Evolutionary conservation across 2,797 vertebrate genomes (phyloP).

Genomic region (Parauchenoglanis punctatus): DNA sequence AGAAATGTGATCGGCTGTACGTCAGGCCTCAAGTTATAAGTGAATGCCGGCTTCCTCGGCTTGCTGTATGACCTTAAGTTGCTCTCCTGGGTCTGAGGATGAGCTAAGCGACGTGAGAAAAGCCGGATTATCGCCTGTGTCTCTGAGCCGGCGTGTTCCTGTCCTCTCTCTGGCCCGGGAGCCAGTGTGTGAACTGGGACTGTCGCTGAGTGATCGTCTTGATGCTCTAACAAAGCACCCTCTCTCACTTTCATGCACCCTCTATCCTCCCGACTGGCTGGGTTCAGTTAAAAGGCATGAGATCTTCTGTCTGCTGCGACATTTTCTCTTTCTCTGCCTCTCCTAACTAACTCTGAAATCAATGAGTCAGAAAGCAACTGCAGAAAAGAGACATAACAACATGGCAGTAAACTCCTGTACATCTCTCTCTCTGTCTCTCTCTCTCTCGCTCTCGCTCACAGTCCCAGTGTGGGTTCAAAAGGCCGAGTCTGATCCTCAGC

Average conservation of each 20-base stretch:
- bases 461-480: constrained; percentile 39
- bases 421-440: constrained; percentile 2
- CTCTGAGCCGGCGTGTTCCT: constrained; percentile 54
- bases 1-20: neutral
- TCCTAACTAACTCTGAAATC: constrained; percentile 30
- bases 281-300: constrained; percentile 23
- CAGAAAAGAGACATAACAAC: constrained; percentile 1
- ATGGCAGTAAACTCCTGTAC: neutral
- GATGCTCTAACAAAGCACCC: constrained; percentile 74
- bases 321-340: constrained; percentile 8
- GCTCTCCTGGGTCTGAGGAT: constrained; percentile 49
- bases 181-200: constrained; percentile 67
- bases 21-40: too few species aligned
- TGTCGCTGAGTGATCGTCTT: constrained; percentile 76
- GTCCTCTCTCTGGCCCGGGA: constrained; percentile 55
- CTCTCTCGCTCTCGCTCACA: constrained; percentile 36
- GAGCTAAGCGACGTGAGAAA: constrained; percentile 61
- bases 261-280: constrained; percentile 18
- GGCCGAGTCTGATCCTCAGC: constrained; percentile 41
- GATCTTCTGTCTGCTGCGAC: constrained; percentile 15
- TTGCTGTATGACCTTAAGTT: constrained; percentile 53
- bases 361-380: constrained; percentile 16
- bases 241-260: constrained; percentile 37
- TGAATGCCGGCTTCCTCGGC: constrained; percentile 38
- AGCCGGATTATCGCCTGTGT: constrained; percentile 66